A percentile compares a stretch with the other conserved stretches of the same genome.
Conservation (phyloP, 2,888 invertebrate species). For the Cecidostiba fungosa region DNA sequence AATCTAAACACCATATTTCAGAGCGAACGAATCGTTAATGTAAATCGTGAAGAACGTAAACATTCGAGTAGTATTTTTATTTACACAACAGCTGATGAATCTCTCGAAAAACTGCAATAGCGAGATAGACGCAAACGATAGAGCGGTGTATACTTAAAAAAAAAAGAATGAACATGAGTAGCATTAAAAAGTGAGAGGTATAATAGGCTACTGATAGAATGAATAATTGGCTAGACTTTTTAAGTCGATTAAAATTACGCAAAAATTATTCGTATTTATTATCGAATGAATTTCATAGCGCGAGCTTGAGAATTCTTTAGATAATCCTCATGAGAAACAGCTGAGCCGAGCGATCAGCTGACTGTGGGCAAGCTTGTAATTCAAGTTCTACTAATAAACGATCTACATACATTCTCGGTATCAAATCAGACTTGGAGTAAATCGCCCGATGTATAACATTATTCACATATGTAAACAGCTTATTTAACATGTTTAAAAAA, state of each 20-base stretch:
- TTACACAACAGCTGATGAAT: not conserved
- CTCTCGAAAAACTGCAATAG: not conserved
- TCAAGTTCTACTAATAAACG: not conserved
- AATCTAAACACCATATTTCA: not conserved
- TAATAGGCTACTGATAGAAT: not conserved
- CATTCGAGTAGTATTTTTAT: not conserved
- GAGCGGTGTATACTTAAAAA: not conserved
- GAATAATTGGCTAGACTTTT: not conserved
- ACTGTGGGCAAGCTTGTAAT: not conserved
- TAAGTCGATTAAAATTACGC: not conserved
- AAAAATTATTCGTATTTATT: not conserved
- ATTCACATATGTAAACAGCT: no score
- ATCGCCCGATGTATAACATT: no score
- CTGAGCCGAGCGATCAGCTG: not conserved
- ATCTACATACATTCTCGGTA: not conserved
- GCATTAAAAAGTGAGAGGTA: not conserved
- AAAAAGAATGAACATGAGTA: not conserved
- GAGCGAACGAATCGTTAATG: not conserved
- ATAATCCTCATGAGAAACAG: conserved; percentile 2
- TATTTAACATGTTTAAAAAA: no score
- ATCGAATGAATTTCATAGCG: not conserved
- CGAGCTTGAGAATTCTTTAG: not conserved
- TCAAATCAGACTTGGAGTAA: not conserved
- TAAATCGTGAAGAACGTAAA: not conserved
- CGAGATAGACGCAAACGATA: not conserved